These are phyloP conservation scores for Hestina assimilis DNA, from an alignment of 1,140 invertebrate species.

Conservation along the genomic window DNA sequence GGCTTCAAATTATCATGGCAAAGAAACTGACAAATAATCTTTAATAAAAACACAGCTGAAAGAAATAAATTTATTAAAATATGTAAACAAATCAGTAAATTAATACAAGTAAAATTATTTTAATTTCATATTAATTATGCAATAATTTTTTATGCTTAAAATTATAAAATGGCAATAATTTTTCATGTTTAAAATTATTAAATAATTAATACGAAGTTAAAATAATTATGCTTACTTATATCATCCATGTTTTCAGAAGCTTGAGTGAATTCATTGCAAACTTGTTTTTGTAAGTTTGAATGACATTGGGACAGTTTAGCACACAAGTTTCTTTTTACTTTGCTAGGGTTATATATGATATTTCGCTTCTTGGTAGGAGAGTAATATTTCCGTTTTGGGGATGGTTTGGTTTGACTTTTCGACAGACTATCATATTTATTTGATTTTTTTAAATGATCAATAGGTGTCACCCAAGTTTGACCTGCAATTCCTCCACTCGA, in stretches of 20 bases:
- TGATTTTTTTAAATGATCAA: neutral
- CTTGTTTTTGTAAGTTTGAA: too few species aligned
- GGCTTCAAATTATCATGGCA: constrained; percentile 31
- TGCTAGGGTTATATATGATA: constrained; percentile 33
- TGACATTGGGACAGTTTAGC: constrained; percentile 10
- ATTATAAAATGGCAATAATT: too few species aligned
- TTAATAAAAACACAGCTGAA: constrained; percentile 50
- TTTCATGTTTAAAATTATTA: too few species aligned
- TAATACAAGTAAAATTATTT: too few species aligned
- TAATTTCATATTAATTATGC: too few species aligned
- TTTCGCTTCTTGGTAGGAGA: constrained; percentile 53
- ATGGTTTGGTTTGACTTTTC: constrained; percentile 13
- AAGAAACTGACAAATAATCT: constrained; percentile 47
- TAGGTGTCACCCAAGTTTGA: neutral
- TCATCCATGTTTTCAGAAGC: constrained; percentile 44
- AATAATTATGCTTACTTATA: constrained; percentile 46
- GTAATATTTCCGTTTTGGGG: constrained; percentile 41
- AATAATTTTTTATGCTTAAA: too few species aligned
- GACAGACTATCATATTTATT: neutral
- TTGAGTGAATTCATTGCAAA: constrained; percentile 22
- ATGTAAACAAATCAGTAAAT: too few species aligned
- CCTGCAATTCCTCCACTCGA: neutral
- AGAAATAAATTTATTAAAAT: constrained; percentile 22
- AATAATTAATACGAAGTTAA: too few species aligned
- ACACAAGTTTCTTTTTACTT: constrained; percentile 34